phyloP scores from a whole-genome alignment of 2,797 vertebrate genomes.

The Cheirogaleus major region DNA sequence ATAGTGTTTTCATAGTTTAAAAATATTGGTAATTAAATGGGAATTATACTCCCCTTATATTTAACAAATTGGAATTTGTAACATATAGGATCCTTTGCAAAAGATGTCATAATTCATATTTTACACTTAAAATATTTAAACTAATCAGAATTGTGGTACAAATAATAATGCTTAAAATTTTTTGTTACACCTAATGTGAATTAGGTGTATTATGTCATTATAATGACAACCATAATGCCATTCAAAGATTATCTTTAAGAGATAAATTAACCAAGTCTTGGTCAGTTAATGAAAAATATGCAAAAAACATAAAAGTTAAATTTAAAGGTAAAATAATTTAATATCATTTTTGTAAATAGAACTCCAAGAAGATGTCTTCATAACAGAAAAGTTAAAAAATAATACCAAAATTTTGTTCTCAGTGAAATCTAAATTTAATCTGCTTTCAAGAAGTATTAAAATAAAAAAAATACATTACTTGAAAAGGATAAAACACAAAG shows the following conservation, averaged over 20 bases:
- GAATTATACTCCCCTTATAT: not conserved
- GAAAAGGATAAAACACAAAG: not conserved
- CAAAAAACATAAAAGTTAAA: not conserved
- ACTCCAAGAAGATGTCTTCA: not conserved
- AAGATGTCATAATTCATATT: constrained; percentile 3
- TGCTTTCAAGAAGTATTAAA: constrained; percentile 22
- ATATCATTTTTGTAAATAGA: not conserved
- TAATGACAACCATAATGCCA: not conserved
- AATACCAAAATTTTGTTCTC: not conserved
- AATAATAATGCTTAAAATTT: constrained; percentile 27
- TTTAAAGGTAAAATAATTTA: not conserved
- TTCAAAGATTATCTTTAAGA: constrained; percentile 36
- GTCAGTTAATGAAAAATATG: constrained; percentile 9
- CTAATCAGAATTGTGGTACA: not conserved
- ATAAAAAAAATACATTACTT: constrained; percentile 3
- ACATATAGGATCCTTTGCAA: not conserved
- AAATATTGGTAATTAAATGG: not conserved
- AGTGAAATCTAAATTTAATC: constrained; percentile 39
- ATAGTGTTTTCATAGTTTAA: not conserved
- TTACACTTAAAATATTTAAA: not conserved
- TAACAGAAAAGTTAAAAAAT: constrained; percentile 18
- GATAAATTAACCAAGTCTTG: not conserved
- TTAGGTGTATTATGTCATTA: not conserved
- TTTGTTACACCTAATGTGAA: constrained; percentile 5
- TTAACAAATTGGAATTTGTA: constrained; percentile 15